phyloP scores from a whole-genome alignment of 2,113 vertebrate genomes.

The Corythornis cristatus region DNA sequence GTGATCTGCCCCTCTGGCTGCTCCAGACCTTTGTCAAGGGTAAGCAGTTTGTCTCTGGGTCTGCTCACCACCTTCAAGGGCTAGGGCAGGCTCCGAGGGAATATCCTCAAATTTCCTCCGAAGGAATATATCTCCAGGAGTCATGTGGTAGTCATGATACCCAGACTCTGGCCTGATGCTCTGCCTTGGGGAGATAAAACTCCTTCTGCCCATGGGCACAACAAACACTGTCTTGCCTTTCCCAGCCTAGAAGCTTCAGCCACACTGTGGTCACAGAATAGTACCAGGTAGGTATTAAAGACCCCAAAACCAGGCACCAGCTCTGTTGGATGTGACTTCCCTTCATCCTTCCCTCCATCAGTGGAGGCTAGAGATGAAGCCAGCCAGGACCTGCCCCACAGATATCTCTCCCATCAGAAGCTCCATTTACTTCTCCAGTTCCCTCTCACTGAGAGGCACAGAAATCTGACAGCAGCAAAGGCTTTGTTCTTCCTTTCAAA shows the following conservation, averaged over 20 bases:
- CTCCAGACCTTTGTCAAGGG: background rate
- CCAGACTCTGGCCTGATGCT: background rate
- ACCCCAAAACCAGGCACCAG: background rate
- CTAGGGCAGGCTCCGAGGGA: background rate
- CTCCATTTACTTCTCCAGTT: background rate
- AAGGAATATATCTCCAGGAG: too few species aligned
- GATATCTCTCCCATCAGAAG: background rate
- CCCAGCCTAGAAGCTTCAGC: background rate
- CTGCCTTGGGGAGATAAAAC: background rate
- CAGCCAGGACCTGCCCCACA: rapidly evolving
- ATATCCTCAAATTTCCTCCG: too few species aligned
- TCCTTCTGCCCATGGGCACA: background rate
- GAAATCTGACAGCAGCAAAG: background rate
- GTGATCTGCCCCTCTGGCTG: background rate
- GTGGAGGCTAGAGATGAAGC: background rate
- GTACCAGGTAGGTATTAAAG: rapidly evolving
- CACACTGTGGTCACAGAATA: background rate
- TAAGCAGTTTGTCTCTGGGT: background rate
- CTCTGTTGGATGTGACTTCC: background rate
- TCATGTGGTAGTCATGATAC: rapidly evolving
- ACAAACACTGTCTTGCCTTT: background rate
- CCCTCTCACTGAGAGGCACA: background rate
- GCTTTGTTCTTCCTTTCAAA: background rate
- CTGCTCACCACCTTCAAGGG: rapidly evolving
- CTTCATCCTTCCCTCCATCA: background rate